These are phyloP conservation scores for Manduca sexta DNA, from an alignment of 1,140 invertebrate species.

Conservation along the genomic window DNA sequence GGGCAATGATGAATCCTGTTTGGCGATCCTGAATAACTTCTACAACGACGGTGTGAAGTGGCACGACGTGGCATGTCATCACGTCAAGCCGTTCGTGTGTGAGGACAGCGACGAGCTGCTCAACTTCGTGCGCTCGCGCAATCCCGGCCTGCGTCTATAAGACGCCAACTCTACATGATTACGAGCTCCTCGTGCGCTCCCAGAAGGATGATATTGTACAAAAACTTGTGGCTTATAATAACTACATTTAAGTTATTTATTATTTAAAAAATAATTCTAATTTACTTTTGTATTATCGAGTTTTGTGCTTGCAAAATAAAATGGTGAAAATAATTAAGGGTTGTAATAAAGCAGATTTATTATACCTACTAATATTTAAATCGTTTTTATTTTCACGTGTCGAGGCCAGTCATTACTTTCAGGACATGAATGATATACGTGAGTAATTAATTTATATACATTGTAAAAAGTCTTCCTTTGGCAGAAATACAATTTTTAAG, in stretches of 20 bases:
- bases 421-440: slow-evolving; percentile 10
- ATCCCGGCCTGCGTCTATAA: slow-evolving; percentile 88
- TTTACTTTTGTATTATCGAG: neutral
- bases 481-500: slow-evolving; percentile 59
- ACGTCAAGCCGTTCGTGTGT: slow-evolving; percentile 94
- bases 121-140: slow-evolving; percentile 90
- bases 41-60: slow-evolving; percentile 94
- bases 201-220: slow-evolving; percentile 63
- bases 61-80: slow-evolving; percentile 94
- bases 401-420: slow-evolving; percentile 41
- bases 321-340: neutral
- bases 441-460: slow-evolving; percentile 12
- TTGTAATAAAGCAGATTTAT: neutral
- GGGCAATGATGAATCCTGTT: slow-evolving; percentile 92
- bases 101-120: slow-evolving; percentile 94
- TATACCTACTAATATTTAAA: too few relatives aligned
- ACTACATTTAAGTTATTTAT: slow-evolving; percentile 62
- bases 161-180: slow-evolving; percentile 1
- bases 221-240: slow-evolving; percentile 54
- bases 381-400: neutral
- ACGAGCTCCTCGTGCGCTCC: slow-evolving; percentile 23
- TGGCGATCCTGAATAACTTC: slow-evolving; percentile 93
- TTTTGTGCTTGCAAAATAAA: neutral
- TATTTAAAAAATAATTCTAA: slow-evolving; percentile 30
- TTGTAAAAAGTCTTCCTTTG: slow-evolving; percentile 56